These are phyloP conservation scores for Drosophila subsilvestris DNA, from an alignment of 2,888 invertebrate genomes.

Conservation along the genomic window DNA sequence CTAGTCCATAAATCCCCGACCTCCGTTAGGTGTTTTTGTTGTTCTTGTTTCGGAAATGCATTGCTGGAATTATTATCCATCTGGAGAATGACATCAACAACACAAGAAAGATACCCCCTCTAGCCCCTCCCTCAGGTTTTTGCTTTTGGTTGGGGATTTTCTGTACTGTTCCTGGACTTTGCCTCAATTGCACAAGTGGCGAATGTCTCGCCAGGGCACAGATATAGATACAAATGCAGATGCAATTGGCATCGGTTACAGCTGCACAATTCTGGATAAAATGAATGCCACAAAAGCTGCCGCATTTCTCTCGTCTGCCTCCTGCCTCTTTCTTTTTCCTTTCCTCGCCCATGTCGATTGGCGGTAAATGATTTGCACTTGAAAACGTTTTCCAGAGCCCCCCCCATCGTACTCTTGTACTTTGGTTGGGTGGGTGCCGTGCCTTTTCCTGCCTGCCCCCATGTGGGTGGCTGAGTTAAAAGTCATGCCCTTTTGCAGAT, in stretches of 20 bases:
- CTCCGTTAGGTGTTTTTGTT: slow-evolving; percentile 39
- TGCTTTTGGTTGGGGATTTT: slow-evolving; percentile 3
- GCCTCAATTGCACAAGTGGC: slow-evolving; percentile 72
- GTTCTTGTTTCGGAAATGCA: slow-evolving; percentile 24
- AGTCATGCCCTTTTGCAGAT: background rate
- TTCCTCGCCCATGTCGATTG: slow-evolving; percentile 41
- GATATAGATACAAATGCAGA: slow-evolving; percentile 5
- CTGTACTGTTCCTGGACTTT: slow-evolving; percentile 60
- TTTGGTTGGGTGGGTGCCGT: slow-evolving; percentile 17
- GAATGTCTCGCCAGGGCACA: slow-evolving; percentile 44
- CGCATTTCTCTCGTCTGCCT: slow-evolving; percentile 1
- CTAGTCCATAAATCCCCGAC: slow-evolving; percentile 27
- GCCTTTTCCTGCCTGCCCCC: slow-evolving; percentile 34
- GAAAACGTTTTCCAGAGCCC: slow-evolving; percentile 39
- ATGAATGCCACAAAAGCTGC: slow-evolving; percentile 60
- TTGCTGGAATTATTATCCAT: slow-evolving; percentile 22
- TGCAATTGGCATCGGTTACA: slow-evolving; percentile 75
- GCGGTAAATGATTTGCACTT: slow-evolving; percentile 58
- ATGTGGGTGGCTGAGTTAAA: background rate
- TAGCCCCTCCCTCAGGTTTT: background rate
- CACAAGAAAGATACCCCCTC: background rate
- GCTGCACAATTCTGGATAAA: slow-evolving; percentile 77
- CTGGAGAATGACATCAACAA: slow-evolving; percentile 29
- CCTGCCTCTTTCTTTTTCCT: slow-evolving; percentile 11
- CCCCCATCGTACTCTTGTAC: background rate